Evolutionary conservation across 2,113 vertebrate genomes (phyloP).

Genomic region (Varanus komodoensis): DNA sequence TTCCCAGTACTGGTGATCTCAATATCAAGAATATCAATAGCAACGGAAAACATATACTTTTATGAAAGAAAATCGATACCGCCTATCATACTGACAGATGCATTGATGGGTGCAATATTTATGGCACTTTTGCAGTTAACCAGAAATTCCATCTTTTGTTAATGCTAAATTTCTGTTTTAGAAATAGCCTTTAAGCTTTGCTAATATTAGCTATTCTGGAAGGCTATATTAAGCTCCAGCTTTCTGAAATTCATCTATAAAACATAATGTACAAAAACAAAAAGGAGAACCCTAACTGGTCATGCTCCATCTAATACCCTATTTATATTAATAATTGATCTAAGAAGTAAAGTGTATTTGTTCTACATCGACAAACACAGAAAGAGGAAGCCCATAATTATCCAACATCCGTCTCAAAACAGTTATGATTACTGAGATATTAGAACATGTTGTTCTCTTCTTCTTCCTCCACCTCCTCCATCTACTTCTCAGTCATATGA

Average conservation of each 20-base stretch:
- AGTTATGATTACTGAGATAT: slow-evolving; percentile 19
- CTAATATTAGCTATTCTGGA: slow-evolving; percentile 50
- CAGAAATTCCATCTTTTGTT: slow-evolving; percentile 9
- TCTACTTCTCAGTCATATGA: slow-evolving; percentile 14
- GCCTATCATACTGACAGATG: not conserved
- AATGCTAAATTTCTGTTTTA: slow-evolving; percentile 11
- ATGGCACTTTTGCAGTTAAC: not conserved
- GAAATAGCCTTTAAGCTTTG: slow-evolving; percentile 47
- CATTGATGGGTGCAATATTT: not conserved
- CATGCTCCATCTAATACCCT: slow-evolving; percentile 48
- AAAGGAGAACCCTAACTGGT: slow-evolving; percentile 39
- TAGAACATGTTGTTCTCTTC: not conserved
- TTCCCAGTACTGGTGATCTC: too few relatives aligned
- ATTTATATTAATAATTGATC: slow-evolving; percentile 50
- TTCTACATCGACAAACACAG: slow-evolving; percentile 29
- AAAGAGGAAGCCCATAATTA: not conserved
- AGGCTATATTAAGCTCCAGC: slow-evolving; percentile 60
- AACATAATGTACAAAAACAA: slow-evolving; percentile 35
- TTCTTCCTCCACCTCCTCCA: not conserved
- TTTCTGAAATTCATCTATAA: slow-evolving; percentile 47
- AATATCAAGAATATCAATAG: too few relatives aligned
- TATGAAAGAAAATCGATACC: not conserved
- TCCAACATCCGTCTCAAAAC: slow-evolving; percentile 6
- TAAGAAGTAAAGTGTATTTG: slow-evolving; percentile 32
- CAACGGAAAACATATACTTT: not conserved